These are phyloP conservation scores for Ganaspis sp. DNA, from an alignment of 1,140 invertebrate genomes.

Conservation along the genomic window DNA sequence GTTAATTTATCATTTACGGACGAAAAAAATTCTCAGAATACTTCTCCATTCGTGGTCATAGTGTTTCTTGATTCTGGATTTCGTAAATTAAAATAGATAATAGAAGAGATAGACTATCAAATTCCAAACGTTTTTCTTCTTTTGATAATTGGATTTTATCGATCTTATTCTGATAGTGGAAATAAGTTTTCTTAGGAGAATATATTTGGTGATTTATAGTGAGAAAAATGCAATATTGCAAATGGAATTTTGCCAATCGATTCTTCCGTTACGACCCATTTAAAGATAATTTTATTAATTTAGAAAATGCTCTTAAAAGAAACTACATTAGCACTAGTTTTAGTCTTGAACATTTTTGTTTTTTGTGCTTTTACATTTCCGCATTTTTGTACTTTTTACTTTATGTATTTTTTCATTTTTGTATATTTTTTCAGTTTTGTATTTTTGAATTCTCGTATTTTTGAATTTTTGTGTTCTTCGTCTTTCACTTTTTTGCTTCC, in stretches of 20 bases:
- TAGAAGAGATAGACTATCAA: not conserved
- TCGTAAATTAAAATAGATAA: not conserved
- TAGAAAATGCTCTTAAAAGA: not conserved
- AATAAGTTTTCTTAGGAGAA: not conserved
- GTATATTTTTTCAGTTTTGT: too few species aligned
- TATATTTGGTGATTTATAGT: not conserved
- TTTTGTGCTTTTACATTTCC: too few species aligned
- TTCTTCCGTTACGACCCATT: not conserved
- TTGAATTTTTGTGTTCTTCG: too few species aligned
- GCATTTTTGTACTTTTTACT: too few species aligned
- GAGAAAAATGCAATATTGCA: not conserved
- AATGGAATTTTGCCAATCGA: slow-evolving; percentile 19
- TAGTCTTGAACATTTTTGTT: too few species aligned
- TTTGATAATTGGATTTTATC: not conserved
- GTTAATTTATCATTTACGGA: too few species aligned
- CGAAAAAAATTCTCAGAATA: too few species aligned
- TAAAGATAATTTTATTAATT: not conserved
- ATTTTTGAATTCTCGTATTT: too few species aligned
- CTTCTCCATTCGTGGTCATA: too few species aligned
- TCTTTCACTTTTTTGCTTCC: too few species aligned
- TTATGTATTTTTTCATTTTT: too few species aligned
- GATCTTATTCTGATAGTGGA: not conserved
- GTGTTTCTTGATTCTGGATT: too few species aligned
- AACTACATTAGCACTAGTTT: not conserved
- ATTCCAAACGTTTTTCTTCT: not conserved